Evolutionary conservation across 2,113 vertebrate genomes (phyloP), one percentile per base, ranked within the genome.

Genomic region (Halichoerus grypus): DNA sequence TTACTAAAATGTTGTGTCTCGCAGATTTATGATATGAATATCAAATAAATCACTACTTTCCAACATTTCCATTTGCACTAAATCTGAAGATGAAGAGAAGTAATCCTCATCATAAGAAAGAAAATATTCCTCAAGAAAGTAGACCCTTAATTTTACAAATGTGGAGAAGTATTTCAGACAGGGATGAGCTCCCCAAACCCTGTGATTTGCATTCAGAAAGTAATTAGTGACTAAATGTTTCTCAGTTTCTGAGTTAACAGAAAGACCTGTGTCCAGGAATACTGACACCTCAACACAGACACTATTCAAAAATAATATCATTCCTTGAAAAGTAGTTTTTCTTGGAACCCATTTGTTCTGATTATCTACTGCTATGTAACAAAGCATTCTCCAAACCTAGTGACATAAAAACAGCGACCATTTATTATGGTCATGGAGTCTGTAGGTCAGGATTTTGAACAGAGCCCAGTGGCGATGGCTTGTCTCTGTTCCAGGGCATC

Each of bases 21-120:
- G 3, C 46, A 96, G 71, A 85, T 95, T 96, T 96, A 90, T 71
- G 36, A 93, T 51, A 84, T 84, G 61, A 83, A 87, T 84, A 95
- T 53, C 33, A 96, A 96, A 93, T 88, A 96, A 91, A 97, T 96
- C 74, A 81, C 14, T 46, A 42, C 71, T 76, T 49, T 63, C 26
- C 59, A 95, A 90, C 24, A 49, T 88, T 92, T 95, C 46, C 13
- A 89, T 80, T 91, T 94, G 90, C 76, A 91, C 65, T 88, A 91
- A 93, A 96, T 92, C 49, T 83, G 28, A 94, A 96, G 53, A 86
- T 55, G 49, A 76, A 92, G 82, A 91, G 46, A 97, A 65, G 49
- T 36, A 42, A 2, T 49, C 49, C 57, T 93, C 90, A 69, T 95
- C 53, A 83, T 59, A 92, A 81, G 46, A 82, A 95, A 86, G 87